Base-by-base conservation (phyloP, 2,113 vertebrate species). In the Trichomycterus rosablanca region DNA sequence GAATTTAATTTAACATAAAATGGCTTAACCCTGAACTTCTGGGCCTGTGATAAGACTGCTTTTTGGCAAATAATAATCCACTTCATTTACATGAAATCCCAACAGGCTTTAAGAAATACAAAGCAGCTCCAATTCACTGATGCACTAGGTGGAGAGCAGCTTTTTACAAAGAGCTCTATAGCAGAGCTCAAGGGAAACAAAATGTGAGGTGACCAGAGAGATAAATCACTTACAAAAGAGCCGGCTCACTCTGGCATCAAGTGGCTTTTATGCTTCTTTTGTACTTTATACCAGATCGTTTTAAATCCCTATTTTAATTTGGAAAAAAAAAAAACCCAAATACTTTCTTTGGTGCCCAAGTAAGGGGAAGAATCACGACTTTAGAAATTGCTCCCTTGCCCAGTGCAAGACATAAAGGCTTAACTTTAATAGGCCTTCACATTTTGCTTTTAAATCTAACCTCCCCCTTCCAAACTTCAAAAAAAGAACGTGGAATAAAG, bases 131-230 rank as follows among this genome's bases (percentile, higher is more conserved):
- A 46, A 26, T 19, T 19, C 19, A 22, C 43, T 37, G 63, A 64
- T 71, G 70, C 23, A 65, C 34, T 70, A 63, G 59, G 68, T n/a
- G 51, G 58, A 72, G 43, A 63, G 50, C 34, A 18, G 28, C 66
- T 70, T 76, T 78, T 73, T 66, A 70, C 46, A 43, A 22, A 57
- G 51, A 54, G 11, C 49, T 3, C 76, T 73, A 77, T 74, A 80
- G 49, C 66, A n/a, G 55, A 70, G 63, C 67, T 70, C 42, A 74
- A 62, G 37, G 35, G 15, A 68, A 42, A 71, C 24, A 35, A 71
- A 26, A 45, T 37, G 19, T 51, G 53, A 67, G 32, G 45, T 63
- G 46, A 49, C 30, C 18, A 39, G 37, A n/a, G 50, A 49, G 68
- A 19, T 34, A 64, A 57, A 26, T 2, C 37, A 63, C 61, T 63